Evolutionary conservation across 2,888 invertebrate genomes (phyloP), one percentile per base, ranked within the genome.

Genomic region (Nemapogon koenigi): DNA sequence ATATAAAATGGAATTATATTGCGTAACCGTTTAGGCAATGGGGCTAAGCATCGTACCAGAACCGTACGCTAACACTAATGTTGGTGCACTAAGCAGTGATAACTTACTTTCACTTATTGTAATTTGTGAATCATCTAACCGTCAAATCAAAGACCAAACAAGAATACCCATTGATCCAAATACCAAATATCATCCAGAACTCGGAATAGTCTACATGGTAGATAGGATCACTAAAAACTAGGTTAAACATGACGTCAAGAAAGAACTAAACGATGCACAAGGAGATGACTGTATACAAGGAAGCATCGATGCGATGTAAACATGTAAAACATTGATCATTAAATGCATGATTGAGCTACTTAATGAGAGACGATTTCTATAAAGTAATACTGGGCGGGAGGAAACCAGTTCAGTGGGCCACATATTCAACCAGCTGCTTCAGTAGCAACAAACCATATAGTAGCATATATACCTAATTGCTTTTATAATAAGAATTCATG

Each of bases 401-500:
- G 65, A 75, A 76, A 70, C 75, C 61, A 71, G 76, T 75, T 70
- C 65, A 61, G 61, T 59, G 76, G 63, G 72, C 73, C 60, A 76
- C 75, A 75, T 76, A 73, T 62, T 48, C 69, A 76, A 52, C 62
- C 58, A 53, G 58, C 62, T 73, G 71, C 60, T 57, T 70, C 66
- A 51, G n/a, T n/a, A n/a, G n/a, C n/a, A n/a, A n/a, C n/a, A n/a
- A n/a, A n/a, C n/a, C n/a, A n/a, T n/a, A n/a, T n/a, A n/a, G n/a
- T n/a, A n/a, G n/a, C n/a, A n/a, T n/a, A n/a, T n/a, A n/a, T n/a
- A n/a, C n/a, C n/a, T n/a, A n/a, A n/a, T n/a, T n/a, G n/a, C n/a
- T n/a, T n/a, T n/a, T n/a, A n/a, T n/a, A n/a, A n/a, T n/a, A n/a
- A n/a, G n/a, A n/a, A n/a, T n/a, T n/a, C n/a, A n/a, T n/a, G n/a